Evolutionary conservation across 2,797 vertebrate species (phyloP).

Genomic region (Mus caroli): DNA sequence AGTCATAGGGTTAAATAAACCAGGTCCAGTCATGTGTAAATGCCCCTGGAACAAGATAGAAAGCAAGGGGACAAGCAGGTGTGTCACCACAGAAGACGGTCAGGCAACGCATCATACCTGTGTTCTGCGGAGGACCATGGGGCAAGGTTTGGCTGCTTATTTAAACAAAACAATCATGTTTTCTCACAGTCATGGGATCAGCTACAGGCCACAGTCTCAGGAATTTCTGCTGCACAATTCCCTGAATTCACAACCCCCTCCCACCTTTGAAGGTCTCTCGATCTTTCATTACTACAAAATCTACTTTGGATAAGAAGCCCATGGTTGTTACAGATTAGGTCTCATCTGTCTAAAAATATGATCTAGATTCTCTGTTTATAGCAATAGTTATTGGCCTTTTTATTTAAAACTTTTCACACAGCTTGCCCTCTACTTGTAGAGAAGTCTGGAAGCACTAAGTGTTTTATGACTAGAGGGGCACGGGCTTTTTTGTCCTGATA

Average conservation of each 20-base stretch:
- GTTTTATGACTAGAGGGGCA: no score
- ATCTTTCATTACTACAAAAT: constrained; percentile 17
- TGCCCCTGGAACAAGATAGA: background rate
- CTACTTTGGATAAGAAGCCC: constrained; percentile 43
- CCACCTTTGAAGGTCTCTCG: background rate
- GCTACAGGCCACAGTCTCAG: background rate
- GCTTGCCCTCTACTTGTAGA: background rate
- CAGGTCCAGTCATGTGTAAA: background rate
- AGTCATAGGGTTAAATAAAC: background rate
- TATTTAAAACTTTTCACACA: background rate
- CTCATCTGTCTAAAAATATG: background rate
- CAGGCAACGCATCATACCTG: background rate
- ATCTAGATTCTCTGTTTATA: background rate
- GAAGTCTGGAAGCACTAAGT: background rate
- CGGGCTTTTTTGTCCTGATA: background rate
- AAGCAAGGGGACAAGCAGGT: background rate
- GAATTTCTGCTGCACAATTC: background rate
- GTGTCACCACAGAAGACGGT: background rate
- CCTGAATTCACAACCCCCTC: background rate
- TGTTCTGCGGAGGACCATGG: background rate
- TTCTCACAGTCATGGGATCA: background rate
- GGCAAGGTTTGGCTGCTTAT: background rate
- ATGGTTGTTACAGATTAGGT: background rate
- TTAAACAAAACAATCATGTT: background rate
- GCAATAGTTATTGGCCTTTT: background rate